phyloP scores from a whole-genome alignment of 53 echinoderm and acorn worm species.

The Astropecten irregularis region DNA sequence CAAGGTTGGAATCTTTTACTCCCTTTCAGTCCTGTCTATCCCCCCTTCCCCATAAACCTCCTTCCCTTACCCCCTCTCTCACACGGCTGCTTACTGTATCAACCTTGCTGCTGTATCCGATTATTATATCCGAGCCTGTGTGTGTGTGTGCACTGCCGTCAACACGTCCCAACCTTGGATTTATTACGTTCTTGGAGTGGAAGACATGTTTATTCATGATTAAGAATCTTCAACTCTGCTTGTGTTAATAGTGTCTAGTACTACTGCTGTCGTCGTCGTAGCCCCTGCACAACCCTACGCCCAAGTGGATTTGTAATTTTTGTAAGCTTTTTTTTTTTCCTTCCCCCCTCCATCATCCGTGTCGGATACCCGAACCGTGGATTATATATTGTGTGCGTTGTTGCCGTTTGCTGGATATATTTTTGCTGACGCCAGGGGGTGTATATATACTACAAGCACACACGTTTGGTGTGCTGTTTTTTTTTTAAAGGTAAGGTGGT shows the following conservation, averaged over 20 bases:
- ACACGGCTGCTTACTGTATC: neutral
- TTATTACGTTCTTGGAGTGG: slow-evolving; percentile 28
- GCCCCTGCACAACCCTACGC: no score
- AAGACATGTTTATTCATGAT: slow-evolving; percentile 29
- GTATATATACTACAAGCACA: no score
- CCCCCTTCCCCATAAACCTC: no score
- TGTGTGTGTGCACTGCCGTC: slow-evolving; percentile 5
- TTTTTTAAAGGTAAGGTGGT: slow-evolving; percentile 30
- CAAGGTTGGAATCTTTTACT: slow-evolving; percentile 32
- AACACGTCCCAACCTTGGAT: slow-evolving; percentile 22
- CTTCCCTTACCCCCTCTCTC: no score
- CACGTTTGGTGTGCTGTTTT: neutral
- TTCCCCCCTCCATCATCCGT: no score
- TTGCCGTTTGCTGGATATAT: slow-evolving; percentile 23
- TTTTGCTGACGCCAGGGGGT: slow-evolving; percentile 16
- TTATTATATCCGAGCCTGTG: neutral
- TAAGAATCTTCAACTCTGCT: neutral
- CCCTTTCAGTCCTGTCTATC: no score
- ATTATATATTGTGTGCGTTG: slow-evolving; percentile 42
- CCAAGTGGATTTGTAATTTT: neutral
- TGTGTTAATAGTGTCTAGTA: neutral
- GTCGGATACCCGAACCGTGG: slow-evolving; percentile 11
- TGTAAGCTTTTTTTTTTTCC: neutral
- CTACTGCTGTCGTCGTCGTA: no score
- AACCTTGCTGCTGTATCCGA: neutral